A percentile compares a stretch with the other conserved stretches of the same genome.
Evolutionary conservation across 2,888 invertebrate genomes (phyloP).

Genomic region (Nomada fucata): DNA sequence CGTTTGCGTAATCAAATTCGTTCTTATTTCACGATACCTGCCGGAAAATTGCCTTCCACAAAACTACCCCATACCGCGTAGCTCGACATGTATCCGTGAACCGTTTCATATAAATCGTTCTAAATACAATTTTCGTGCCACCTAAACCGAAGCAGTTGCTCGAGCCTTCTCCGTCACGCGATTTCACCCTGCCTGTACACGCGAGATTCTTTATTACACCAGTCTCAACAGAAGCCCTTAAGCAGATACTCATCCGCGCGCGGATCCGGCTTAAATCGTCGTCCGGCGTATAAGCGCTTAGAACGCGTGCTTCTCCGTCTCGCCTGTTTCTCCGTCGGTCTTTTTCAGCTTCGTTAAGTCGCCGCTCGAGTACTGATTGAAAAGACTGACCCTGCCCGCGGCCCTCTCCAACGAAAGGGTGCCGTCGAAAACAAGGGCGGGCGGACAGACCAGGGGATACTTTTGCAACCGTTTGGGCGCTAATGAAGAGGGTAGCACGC

Average conservation of each 20-base stretch:
- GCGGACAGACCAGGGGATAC: constrained; percentile 5
- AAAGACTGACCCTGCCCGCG: constrained; percentile 52
- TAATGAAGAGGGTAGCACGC: constrained; percentile 41
- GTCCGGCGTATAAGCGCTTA: constrained; percentile 26
- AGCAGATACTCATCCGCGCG: constrained; percentile 44
- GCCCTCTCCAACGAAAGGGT: constrained; percentile 9
- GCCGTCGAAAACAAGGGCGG: constrained; percentile 43
- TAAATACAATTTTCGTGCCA: not conserved
- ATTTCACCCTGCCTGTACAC: not conserved
- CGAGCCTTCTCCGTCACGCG: not conserved
- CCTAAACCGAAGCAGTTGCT: not conserved
- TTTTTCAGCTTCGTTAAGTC: constrained; percentile 61
- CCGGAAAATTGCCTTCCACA: too few species aligned
- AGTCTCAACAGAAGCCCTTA: constrained; percentile 57
- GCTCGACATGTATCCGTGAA: too few species aligned
- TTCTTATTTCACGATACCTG: too few species aligned
- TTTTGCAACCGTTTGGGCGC: constrained; percentile 28
- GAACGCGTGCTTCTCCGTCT: not conserved
- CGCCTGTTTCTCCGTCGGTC: not conserved
- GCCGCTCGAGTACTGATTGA: constrained; percentile 56
- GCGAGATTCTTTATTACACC: constrained; percentile 14
- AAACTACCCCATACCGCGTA: too few species aligned
- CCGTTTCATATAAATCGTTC: too few species aligned
- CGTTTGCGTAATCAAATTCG: too few species aligned
- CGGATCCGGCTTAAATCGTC: constrained; percentile 51